Conservation (phyloP, 1,140 invertebrate species). For the Drosophila melanica region DNA sequence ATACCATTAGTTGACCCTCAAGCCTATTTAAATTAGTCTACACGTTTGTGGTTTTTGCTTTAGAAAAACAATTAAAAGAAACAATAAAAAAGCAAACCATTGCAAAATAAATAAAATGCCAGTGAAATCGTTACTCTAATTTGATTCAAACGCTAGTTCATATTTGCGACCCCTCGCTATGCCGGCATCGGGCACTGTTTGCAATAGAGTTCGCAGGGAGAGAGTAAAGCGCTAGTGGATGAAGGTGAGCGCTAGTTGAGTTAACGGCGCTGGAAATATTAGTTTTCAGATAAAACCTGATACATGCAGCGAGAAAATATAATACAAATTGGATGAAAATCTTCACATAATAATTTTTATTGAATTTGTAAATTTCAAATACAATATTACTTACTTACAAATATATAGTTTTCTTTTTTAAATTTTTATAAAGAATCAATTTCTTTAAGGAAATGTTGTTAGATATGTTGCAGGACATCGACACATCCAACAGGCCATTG, state of each 20-base stretch:
- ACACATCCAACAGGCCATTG: background rate
- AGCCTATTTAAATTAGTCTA: slow-evolving; percentile 70
- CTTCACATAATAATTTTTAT: no score
- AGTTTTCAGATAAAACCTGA: background rate
- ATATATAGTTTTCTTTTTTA: no score
- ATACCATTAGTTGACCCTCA: slow-evolving; percentile 51
- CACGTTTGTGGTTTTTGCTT: slow-evolving; percentile 48
- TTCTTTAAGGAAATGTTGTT: no score
- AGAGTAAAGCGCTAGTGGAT: background rate
- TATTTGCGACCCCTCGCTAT: slow-evolving; percentile 31
- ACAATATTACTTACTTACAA: no score
- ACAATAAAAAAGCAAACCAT: slow-evolving; percentile 8
- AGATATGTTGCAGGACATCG: slow-evolving; percentile 5
- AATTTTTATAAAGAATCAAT: no score
- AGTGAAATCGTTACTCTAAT: slow-evolving; percentile 68
- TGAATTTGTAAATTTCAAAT: background rate
- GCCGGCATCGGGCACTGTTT: background rate
- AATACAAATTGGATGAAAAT: no score
- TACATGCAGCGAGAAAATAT: background rate
- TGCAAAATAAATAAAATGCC: slow-evolving; percentile 33
- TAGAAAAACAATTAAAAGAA: slow-evolving; percentile 37
- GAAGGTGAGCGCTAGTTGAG: slow-evolving; percentile 8
- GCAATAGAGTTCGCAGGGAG: background rate
- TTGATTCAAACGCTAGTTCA: slow-evolving; percentile 47
- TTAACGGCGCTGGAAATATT: slow-evolving; percentile 15